A percentile compares a stretch with the other conserved stretches of the same genome.
phyloP scores from a whole-genome alignment of 2,888 invertebrate genomes.

The Elmis aenea region DNA sequence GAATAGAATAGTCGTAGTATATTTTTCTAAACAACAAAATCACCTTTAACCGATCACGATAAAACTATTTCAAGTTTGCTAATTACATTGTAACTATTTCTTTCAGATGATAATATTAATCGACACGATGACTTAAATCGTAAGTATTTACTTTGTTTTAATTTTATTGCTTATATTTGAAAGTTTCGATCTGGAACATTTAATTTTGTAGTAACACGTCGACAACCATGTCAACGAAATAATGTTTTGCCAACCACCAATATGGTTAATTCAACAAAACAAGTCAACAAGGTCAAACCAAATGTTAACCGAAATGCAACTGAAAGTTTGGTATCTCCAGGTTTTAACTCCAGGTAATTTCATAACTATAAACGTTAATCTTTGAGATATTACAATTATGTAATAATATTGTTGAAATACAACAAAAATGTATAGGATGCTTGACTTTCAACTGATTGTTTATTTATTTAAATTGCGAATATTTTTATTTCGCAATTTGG shows the following conservation, averaged over 20 bases:
- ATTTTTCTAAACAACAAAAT: too few relatives aligned
- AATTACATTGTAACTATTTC: too few relatives aligned
- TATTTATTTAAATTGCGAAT: too few relatives aligned
- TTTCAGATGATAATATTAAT: constrained; percentile 70
- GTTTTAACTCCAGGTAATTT: constrained; percentile 59
- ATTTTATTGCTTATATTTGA: not conserved
- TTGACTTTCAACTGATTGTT: too few relatives aligned
- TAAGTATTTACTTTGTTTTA: constrained; percentile 50
- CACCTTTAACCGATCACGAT: too few relatives aligned
- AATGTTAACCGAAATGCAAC: constrained; percentile 74
- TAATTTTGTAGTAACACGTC: constrained; percentile 60
- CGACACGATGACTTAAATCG: constrained; percentile 71
- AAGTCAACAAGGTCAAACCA: constrained; percentile 86
- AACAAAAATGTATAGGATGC: too few relatives aligned
- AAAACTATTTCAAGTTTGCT: too few relatives aligned
- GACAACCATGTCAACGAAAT: constrained; percentile 75
- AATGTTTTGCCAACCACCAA: constrained; percentile 63
- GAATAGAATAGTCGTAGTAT: too few relatives aligned
- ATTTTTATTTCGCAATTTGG: too few relatives aligned
- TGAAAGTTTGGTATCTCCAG: constrained; percentile 66
- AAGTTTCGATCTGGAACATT: constrained; percentile 25
- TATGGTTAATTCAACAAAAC: constrained; percentile 72
- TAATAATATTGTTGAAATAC: too few relatives aligned
- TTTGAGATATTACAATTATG: too few relatives aligned
- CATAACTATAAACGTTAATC: too few relatives aligned